Conservation (phyloP, 2,113 vertebrate genomes). For the Hylia prasina region DNA sequence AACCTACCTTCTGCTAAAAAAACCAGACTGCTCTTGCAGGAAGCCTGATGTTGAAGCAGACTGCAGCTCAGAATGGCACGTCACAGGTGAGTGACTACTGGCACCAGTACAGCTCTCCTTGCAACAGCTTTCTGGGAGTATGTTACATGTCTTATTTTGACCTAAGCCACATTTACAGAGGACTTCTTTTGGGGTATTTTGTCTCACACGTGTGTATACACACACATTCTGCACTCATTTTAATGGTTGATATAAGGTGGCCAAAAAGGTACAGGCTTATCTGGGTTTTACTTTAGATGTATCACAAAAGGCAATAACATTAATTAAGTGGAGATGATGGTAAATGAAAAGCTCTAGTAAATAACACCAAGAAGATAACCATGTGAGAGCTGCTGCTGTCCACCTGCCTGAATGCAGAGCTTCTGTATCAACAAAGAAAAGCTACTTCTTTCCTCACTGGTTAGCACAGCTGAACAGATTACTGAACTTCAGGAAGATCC, state of each 20-base stretch:
- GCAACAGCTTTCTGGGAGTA: not conserved
- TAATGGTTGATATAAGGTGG: not conserved
- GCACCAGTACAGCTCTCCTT: not conserved
- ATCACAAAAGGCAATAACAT: not conserved
- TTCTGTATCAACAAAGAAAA: not conserved
- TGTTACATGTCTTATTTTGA: not conserved
- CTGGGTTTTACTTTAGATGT: not conserved
- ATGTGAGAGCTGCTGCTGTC: not conserved
- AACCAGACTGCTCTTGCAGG: not conserved
- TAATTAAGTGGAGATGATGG: not conserved
- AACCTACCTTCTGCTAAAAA: not conserved
- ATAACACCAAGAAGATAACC: not conserved
- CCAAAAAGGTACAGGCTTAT: not conserved
- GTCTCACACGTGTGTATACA: accelerated
- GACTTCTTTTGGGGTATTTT: not conserved
- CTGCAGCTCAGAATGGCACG: not conserved
- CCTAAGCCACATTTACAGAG: not conserved
- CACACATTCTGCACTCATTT: not conserved
- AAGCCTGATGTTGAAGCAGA: not conserved
- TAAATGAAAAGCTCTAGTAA: not conserved
- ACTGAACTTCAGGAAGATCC: not conserved
- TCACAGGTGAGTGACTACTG: not conserved
- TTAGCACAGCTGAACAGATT: not conserved
- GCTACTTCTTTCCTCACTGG: not conserved
- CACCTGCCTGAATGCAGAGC: not conserved